Evolutionary conservation across 2,888 invertebrate species (phyloP).

Genomic region (Philereme transversata): DNA sequence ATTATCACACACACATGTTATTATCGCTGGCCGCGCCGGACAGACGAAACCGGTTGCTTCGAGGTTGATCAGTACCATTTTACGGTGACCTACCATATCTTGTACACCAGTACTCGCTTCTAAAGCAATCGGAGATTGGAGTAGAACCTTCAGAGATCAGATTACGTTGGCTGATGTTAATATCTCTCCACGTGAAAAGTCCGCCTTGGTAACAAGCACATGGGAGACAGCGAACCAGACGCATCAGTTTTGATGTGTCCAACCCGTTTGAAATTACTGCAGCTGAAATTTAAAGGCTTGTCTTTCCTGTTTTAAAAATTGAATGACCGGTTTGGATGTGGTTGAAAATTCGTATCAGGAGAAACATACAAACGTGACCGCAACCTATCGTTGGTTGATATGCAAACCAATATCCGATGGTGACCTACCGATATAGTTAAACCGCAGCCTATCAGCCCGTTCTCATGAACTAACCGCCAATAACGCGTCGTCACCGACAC

Average conservation of each 20-base stretch:
- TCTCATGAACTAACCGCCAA: conserved; percentile 32
- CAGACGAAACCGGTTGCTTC: conserved; percentile 70
- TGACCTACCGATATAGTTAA: conserved; percentile 22
- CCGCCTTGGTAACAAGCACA: conserved; percentile 32
- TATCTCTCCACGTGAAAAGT: conserved; percentile 31
- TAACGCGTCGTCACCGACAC: conserved; percentile 33
- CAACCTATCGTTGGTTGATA: conserved; percentile 27
- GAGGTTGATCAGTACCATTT: conserved; percentile 55
- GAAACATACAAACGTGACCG: conserved; percentile 19
- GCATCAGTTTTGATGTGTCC: conserved; percentile 34
- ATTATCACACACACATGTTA: conserved; percentile 62
- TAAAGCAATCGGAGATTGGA: conserved; percentile 7
- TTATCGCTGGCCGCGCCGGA: conserved; percentile 60
- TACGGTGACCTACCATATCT: conserved; percentile 39
- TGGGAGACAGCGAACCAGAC: conserved; percentile 32
- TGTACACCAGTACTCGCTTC: conserved; percentile 8
- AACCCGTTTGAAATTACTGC: conserved; percentile 34
- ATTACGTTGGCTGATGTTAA: conserved; percentile 21
- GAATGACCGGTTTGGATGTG: conserved; percentile 15
- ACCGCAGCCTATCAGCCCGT: conserved; percentile 29
- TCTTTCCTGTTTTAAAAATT: conserved; percentile 38
- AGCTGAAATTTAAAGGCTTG: conserved; percentile 43
- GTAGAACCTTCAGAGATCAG: conserved; percentile 23
- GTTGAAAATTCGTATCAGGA: conserved; percentile 16
- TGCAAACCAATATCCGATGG: conserved; percentile 24